These are phyloP conservation scores for Tinea semifulvella DNA, from an alignment of 2,888 invertebrate genomes.

Conservation along the genomic window DNA sequence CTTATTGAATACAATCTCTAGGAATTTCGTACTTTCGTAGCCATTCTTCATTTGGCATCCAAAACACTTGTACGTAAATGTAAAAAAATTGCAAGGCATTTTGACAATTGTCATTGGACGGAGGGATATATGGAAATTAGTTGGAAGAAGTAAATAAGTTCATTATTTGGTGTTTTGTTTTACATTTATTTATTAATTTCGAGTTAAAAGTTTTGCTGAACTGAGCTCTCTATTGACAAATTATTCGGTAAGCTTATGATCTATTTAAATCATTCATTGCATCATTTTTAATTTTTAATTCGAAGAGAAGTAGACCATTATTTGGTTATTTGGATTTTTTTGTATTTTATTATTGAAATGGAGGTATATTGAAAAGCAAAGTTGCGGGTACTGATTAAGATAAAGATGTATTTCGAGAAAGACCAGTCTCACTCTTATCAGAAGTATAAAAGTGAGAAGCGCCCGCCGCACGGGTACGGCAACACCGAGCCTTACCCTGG, in stretches of 20 bases:
- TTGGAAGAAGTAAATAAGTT: too few relatives aligned
- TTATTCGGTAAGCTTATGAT: background rate
- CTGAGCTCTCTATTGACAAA: background rate
- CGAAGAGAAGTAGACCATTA: background rate
- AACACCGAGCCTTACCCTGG: background rate
- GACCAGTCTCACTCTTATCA: conserved; percentile 1
- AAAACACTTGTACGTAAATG: too few relatives aligned
- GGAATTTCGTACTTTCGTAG: too few relatives aligned
- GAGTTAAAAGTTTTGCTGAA: background rate
- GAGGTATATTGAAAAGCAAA: conserved; percentile 2
- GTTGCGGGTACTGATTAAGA: background rate
- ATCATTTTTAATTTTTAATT: background rate
- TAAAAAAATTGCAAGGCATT: too few relatives aligned
- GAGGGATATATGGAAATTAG: too few relatives aligned
- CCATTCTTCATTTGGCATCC: too few relatives aligned
- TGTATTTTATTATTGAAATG: conserved; percentile 7
- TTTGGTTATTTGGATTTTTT: conserved; percentile 6
- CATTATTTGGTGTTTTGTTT: too few relatives aligned
- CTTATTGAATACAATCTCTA: too few relatives aligned
- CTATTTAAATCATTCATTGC: conserved; percentile 3
- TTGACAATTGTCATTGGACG: too few relatives aligned
- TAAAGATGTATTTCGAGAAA: conserved; percentile 9
- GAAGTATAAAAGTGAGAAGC: background rate
- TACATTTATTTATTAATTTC: too few relatives aligned
- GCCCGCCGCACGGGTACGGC: background rate